Evolutionary conservation across 2,113 vertebrate species (phyloP).

Genomic region (Pedetes capensis): DNA sequence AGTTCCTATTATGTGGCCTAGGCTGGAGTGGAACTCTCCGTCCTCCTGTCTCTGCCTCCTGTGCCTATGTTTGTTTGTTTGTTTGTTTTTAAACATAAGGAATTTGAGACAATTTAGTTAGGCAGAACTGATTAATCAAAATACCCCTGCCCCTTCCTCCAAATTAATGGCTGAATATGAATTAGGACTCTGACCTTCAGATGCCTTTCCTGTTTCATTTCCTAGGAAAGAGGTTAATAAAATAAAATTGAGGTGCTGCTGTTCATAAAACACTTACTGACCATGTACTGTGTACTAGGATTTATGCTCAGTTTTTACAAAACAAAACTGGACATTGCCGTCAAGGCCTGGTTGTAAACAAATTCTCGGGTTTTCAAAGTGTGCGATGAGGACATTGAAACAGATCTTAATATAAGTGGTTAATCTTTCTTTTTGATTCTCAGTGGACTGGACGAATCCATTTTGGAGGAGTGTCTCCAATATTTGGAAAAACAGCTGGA

Average conservation of each 20-base stretch:
- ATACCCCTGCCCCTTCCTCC: background rate
- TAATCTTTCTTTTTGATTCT: conserved; percentile 41
- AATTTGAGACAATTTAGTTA: background rate
- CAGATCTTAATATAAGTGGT: background rate
- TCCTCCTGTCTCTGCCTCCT: background rate
- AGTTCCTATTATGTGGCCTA: background rate
- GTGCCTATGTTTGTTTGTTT: background rate
- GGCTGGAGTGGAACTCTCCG: background rate
- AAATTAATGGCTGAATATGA: background rate
- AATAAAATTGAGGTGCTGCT: background rate
- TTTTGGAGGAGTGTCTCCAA: conserved; percentile 96
- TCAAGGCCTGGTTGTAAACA: background rate
- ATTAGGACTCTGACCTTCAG: background rate
- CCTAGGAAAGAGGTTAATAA: background rate
- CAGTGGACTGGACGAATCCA: conserved; percentile 95
- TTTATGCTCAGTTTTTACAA: background rate
- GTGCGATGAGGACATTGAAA: background rate
- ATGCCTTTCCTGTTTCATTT: background rate
- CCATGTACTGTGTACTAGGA: background rate
- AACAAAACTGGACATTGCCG: background rate
- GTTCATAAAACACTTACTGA: background rate
- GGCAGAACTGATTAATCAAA: background rate
- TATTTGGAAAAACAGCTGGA: conserved; percentile 98
- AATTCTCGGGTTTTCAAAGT: background rate
- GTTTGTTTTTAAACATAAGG: background rate